Base-by-base conservation (phyloP, 2,113 vertebrate genomes). In the Neomonachus schauinslandi region DNA sequence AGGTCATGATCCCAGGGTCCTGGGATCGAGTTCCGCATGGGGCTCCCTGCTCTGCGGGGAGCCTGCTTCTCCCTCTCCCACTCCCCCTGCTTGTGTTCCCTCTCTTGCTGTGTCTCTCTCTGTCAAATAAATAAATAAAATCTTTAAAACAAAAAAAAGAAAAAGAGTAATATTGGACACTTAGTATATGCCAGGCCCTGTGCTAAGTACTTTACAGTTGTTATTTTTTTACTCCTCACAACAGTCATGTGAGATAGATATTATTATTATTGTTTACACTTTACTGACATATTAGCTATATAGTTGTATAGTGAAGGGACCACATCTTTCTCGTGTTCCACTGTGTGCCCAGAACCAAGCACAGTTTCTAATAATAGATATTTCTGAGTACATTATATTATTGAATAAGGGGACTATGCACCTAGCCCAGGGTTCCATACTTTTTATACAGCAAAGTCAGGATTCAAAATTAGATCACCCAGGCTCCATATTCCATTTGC, bases 161-260 rank as follows among this genome's bases (percentile, higher is more conserved):
- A 39, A 3, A 39, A 65, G 19, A 72, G 21, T 12, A 91, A 59
- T 59, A 69, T 57, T 76, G 39, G 83, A 76, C 42, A 53, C 1
- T 55, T 61, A 46, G 13, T 16, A 12, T 39, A 53, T 63, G 19
- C 22, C 18, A 89, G 59, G 13, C 76, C 79, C 33, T 82, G 19
- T 18, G 5, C 24, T 33, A 31, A 94, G 28, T 4, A 55, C 16
- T 28, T 67, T 61, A 28, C 19, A 69, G 13, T 9, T 63, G 16
- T 15, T 63, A 53, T 67, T 85, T 84, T 46, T 94, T 90, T 49
- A 94, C 59, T 86, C 6, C 18, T 96, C 79, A 65, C n/a, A 88
- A 81, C 4, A 71, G 28, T 55, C 21, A 28, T 28, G 8, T 57
- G 67, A 88, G 69, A 59, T 46, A 80, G 24, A 55, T 49, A 59